These are phyloP conservation scores for Myotis vivesi DNA, from an alignment of 2,797 vertebrate species.

Conservation along the genomic window DNA sequence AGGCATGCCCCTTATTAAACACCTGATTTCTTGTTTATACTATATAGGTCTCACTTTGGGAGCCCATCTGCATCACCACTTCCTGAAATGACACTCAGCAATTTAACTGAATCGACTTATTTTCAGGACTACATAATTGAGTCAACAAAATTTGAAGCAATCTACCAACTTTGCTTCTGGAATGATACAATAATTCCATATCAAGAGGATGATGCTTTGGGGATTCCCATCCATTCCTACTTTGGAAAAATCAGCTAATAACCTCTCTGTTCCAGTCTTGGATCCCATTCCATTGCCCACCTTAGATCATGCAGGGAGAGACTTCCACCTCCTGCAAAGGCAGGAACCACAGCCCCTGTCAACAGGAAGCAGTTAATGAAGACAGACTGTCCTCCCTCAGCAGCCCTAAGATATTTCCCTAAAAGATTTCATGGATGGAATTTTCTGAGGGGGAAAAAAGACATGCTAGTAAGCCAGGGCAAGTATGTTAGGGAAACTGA, in stretches of 20 bases:
- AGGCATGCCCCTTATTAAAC: background rate
- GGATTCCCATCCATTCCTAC: background rate
- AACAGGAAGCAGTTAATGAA: background rate
- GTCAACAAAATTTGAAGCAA: background rate
- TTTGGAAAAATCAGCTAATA: background rate
- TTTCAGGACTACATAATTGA: background rate
- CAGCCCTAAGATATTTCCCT: background rate
- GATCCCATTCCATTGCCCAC: background rate
- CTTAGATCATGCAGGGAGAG: background rate
- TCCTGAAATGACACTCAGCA: background rate
- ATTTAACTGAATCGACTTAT: background rate
- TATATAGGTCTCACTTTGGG: background rate
- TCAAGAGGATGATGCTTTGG: background rate
- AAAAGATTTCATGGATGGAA: background rate
- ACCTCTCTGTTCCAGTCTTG: background rate
- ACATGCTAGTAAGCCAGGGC: background rate
- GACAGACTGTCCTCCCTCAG: background rate
- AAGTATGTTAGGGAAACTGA: background rate
- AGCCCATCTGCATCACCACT: background rate
- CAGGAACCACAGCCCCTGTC: background rate
- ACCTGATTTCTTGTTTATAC: background rate
- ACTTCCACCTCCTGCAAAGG: background rate
- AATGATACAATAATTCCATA: background rate
- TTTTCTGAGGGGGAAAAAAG: background rate
- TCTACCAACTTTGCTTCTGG: background rate